Evolutionary conservation across 2,113 vertebrate genomes (phyloP).

Genomic region (Ceyx margarethae): DNA sequence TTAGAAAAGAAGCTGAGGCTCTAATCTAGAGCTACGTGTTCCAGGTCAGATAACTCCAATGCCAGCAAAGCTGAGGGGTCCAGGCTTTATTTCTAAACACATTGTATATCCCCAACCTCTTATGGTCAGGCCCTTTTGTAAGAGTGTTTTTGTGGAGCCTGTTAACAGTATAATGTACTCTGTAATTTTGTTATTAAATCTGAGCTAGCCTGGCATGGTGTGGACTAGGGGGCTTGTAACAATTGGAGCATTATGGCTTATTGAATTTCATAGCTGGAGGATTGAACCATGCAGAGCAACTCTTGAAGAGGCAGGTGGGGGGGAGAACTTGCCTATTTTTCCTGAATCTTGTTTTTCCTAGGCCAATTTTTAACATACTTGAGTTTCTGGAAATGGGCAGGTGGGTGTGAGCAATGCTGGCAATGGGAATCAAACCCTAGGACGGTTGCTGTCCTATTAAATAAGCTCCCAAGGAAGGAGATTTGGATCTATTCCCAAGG

Average conservation of each 20-base stretch:
- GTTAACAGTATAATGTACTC: background rate
- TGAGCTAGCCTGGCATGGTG: background rate
- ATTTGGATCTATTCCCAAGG: background rate
- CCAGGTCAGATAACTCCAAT: background rate
- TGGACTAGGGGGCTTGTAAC: background rate
- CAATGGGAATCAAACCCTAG: background rate
- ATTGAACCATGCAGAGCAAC: background rate
- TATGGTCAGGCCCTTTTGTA: background rate
- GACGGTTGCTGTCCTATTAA: background rate
- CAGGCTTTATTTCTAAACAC: background rate
- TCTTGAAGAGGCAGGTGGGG: background rate
- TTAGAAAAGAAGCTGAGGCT: background rate
- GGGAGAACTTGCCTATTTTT: background rate
- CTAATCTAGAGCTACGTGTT: background rate
- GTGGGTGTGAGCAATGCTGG: background rate
- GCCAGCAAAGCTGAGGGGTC: background rate
- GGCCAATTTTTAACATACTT: background rate
- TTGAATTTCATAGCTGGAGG: constrained; percentile 18
- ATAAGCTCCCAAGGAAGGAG: background rate
- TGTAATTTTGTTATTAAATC: constrained; percentile 5
- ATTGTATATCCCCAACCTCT: background rate
- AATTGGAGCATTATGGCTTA: background rate
- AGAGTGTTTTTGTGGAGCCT: background rate
- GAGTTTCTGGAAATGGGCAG: background rate
- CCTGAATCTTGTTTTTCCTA: background rate